A percentile compares a stretch with the other conserved stretches of the same genome.
Evolutionary conservation across 2,797 vertebrate species (phyloP).

Genomic region (Zonotrichia albicollis): DNA sequence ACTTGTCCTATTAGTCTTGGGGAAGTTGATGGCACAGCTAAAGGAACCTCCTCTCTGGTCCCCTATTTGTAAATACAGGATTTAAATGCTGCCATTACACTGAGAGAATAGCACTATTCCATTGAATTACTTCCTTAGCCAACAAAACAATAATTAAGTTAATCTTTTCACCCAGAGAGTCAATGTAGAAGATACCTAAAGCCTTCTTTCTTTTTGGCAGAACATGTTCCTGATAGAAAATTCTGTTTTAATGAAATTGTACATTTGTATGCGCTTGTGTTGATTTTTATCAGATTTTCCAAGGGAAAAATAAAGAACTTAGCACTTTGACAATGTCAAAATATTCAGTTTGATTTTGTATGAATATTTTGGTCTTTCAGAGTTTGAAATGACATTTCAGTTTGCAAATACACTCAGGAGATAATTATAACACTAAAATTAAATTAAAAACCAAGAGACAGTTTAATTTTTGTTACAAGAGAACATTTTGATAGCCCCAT

Average conservation of each 20-base stretch:
- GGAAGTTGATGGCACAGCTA: background rate
- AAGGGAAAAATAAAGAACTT: background rate
- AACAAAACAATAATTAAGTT: background rate
- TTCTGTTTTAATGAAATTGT: background rate
- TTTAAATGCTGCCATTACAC: background rate
- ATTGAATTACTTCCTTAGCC: background rate
- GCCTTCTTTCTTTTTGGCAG: background rate
- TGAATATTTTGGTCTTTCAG: background rate
- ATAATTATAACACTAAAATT: background rate
- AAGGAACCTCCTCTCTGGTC: background rate
- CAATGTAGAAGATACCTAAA: background rate
- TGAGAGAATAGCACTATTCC: background rate
- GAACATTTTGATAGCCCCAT: background rate
- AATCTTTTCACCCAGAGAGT: background rate
- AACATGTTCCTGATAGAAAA: background rate
- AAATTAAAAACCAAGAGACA: background rate
- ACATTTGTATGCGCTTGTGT: background rate
- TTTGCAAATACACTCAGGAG: background rate
- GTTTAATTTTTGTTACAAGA: background rate
- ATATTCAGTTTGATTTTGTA: background rate
- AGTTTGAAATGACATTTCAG: conserved; percentile 1
- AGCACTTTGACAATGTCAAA: background rate
- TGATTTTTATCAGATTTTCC: background rate
- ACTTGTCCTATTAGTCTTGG: background rate
- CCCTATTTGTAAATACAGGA: background rate